Evolutionary conservation across 1,140 invertebrate species (phyloP).

Genomic region (Aleiodes sp.): DNA sequence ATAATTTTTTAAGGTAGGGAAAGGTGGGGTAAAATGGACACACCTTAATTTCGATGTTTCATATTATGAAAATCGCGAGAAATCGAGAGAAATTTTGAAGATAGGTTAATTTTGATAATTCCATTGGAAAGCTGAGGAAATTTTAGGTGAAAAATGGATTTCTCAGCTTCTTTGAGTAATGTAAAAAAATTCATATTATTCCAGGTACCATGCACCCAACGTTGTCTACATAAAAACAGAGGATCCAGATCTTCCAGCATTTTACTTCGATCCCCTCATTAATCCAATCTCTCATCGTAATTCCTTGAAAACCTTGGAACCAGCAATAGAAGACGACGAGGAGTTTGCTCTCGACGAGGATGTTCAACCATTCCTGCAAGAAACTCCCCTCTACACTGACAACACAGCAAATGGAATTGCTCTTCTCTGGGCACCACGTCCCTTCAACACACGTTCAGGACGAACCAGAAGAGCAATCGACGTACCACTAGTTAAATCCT

Average conservation of each 20-base stretch:
- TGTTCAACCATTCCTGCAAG: conserved; percentile 91
- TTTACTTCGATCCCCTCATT: conserved; percentile 99
- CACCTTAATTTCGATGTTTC: too few relatives aligned
- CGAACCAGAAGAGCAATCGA: conserved; percentile 91
- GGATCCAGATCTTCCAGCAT: conserved; percentile 99
- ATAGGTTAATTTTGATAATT: too few relatives aligned
- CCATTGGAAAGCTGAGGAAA: too few relatives aligned
- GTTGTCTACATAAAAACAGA: conserved; percentile 99
- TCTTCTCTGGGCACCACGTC: conserved; percentile 97
- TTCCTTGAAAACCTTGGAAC: conserved; percentile 84
- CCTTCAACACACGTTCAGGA: conserved; percentile 95
- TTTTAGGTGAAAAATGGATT: too few relatives aligned
- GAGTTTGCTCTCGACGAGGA: conserved; percentile 93
- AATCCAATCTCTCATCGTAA: conserved; percentile 98
- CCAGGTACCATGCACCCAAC: conserved; percentile 98
- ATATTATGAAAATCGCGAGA: too few relatives aligned
- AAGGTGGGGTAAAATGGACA: too few relatives aligned
- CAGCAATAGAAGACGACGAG: conserved; percentile 91
- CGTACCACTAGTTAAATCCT: conserved; percentile 95
- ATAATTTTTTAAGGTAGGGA: too few relatives aligned
- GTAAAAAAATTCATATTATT: too few relatives aligned
- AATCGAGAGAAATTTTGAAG: too few relatives aligned
- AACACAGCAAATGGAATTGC: conserved; percentile 99
- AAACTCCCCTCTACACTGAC: conserved; percentile 96
- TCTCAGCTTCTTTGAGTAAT: too few relatives aligned